Conservation (phyloP, 2,888 invertebrate genomes). For the Cataglyphis albicans region DNA sequence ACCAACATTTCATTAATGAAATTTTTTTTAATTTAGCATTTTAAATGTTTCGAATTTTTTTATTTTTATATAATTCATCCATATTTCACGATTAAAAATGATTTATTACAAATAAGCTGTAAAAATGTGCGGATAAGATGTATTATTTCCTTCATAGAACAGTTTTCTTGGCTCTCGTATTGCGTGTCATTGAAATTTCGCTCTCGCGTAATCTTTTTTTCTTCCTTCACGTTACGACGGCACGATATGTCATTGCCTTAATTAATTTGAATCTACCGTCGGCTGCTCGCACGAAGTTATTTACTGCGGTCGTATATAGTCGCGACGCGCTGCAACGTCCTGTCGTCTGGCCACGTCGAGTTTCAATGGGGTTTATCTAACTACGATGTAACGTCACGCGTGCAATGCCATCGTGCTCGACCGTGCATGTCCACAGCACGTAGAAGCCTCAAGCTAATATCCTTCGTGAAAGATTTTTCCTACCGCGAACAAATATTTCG, state of each 20-base stretch:
- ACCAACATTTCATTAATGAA: neutral
- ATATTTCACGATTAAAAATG: neutral
- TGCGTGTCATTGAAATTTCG: slow-evolving; percentile 16
- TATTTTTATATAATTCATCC: neutral
- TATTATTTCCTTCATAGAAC: neutral
- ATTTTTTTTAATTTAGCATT: neutral
- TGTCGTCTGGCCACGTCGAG: slow-evolving; percentile 40
- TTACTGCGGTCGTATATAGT: slow-evolving; percentile 11
- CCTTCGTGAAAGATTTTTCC: slow-evolving; percentile 10
- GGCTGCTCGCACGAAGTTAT: slow-evolving; percentile 16
- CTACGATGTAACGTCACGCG: slow-evolving; percentile 57
- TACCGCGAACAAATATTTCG: slow-evolving; percentile 42
- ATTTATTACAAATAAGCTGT: neutral
- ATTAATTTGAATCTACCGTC: slow-evolving; percentile 40
- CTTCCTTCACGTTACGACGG: neutral
- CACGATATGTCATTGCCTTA: slow-evolving; percentile 42
- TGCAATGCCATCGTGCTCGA: slow-evolving; percentile 60
- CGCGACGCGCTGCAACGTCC: slow-evolving; percentile 15
- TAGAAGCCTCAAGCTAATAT: slow-evolving; percentile 34
- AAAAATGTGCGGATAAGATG: no score
- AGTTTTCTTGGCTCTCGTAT: neutral
- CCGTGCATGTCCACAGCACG: slow-evolving; percentile 52
- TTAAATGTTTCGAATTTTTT: neutral
- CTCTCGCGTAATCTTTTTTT: slow-evolving; percentile 27
- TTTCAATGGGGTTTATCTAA: slow-evolving; percentile 56